Evolutionary conservation across 2,797 vertebrate species (phyloP).

Genomic region (Chaetodon trifasciatus): DNA sequence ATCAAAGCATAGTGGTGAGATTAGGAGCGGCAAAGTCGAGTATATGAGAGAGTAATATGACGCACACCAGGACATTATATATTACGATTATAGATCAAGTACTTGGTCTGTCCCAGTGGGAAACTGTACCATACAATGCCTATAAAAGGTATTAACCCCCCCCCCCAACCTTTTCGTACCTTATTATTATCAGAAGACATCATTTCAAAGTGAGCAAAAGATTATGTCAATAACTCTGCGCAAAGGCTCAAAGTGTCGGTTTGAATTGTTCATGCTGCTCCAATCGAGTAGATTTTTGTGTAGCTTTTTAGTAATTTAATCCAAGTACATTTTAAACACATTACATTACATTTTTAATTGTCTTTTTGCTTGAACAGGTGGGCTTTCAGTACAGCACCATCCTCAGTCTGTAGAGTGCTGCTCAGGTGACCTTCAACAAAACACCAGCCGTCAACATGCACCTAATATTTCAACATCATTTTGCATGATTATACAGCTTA

Average conservation of each 20-base stretch:
- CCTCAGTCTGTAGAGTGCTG: neutral
- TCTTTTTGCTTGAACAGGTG: neutral
- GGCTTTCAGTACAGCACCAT: neutral
- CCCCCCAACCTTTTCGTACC: neutral
- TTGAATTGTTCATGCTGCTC: neutral
- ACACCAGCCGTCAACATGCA: neutral
- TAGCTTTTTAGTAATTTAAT: neutral
- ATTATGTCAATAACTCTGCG: neutral
- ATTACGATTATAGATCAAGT: neutral
- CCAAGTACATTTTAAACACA: neutral
- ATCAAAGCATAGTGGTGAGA: neutral
- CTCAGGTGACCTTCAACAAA: neutral
- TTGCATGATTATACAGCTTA: slow-evolving; percentile 11
- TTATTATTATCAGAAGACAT: neutral
- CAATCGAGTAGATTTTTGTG: neutral
- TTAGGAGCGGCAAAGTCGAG: neutral
- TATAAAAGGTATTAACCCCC: neutral
- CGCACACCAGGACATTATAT: neutral
- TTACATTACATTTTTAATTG: neutral
- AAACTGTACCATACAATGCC: neutral
- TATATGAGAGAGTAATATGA: neutral
- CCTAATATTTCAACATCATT: slow-evolving; percentile 24
- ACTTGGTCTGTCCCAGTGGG: no score
- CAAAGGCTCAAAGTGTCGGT: neutral
- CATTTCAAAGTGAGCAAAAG: neutral